Conservation (phyloP, 2,113 vertebrate genomes). For the Mastomys natalensis region DNA sequence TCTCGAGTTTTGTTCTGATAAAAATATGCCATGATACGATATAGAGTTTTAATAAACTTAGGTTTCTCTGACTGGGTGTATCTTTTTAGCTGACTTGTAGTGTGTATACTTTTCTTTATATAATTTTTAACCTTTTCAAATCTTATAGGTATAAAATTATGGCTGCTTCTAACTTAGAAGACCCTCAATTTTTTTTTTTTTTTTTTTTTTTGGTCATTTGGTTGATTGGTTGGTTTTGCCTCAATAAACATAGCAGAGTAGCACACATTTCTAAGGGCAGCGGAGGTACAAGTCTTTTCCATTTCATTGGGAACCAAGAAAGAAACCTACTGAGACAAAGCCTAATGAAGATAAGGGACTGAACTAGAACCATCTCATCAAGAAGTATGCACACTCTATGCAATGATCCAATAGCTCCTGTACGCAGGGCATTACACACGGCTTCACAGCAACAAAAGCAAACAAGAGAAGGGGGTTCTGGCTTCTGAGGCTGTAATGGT, state of each 20-base stretch:
- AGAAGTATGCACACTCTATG: not conserved
- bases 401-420: not conserved
- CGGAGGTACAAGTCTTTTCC: conserved; percentile 13
- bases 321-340: conserved; percentile 53
- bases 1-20: conserved; percentile 42
- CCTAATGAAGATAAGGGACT: conserved; percentile 50
- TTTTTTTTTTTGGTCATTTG: not conserved
- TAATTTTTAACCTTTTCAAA: conserved; percentile 71
- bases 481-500: conserved; percentile 26
- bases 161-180: conserved; percentile 34
- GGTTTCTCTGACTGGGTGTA: conserved; percentile 38
- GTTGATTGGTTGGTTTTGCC: not conserved
- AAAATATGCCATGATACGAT: conserved; percentile 67
- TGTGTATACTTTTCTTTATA: conserved; percentile 26
- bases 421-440: not conserved
- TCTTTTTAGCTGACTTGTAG: conserved; percentile 56
- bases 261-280: conserved; percentile 33
- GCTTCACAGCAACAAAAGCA: not conserved
- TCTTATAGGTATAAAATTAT: not conserved
- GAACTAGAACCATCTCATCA: conserved; percentile 43
- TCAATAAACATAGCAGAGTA: conserved; percentile 19
- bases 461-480: not conserved
- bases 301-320: conserved; percentile 50
- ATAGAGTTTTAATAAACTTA: conserved; percentile 56
- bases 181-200: not conserved